Base-by-base conservation (phyloP, 2,797 vertebrate genomes). In the Poeciliopsis presidionis region DNA sequence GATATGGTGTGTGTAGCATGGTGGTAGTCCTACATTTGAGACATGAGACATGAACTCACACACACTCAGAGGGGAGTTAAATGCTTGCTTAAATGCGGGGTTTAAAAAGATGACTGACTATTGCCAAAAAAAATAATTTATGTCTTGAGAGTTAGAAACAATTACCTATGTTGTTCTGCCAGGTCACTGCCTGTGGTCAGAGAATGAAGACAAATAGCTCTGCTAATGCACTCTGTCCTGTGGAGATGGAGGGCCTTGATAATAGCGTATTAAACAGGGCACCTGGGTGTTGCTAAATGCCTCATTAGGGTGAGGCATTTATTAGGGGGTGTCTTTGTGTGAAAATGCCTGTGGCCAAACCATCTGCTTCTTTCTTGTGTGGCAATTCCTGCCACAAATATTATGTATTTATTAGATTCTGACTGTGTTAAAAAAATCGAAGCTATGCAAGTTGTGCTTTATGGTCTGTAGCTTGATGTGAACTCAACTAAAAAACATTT, bases 41-140 rank as follows among this genome's bases (percentile, higher is more conserved):
- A 39, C 36, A 39, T 9, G 74, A 89, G 87, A 90, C 82, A 43
- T 72, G 82, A 90, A 90, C 89, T 93, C 88, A 82, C 76, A 71
- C 80, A 87, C 71, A 86, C 88, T 86, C 88, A 88, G 87, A 30
- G 51, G 87, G 84, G 91, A 89, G 77, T 81, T 86, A 46, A 81
- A 84, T 90, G 74, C 88, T 88, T 85, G 76, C 90, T 81, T 90
- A 81, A 93, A 91, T 79, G 84, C 73, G 45, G 82, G 74, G 76
- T 82, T 76, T 81, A 86, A 88, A 86, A 86, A 86, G 82, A 90
- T 91, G 87, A 94, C 88, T 91, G 92, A 93, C 88, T 85, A 71
- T 89, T 92, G 91, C 93, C 91, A 94, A 94, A 86, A 94, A 95
- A 93, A 95, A 93, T 88, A 93, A 81, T 73, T 74, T 86, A 92